Percentiles rank a stretch among this genome's conserved stretches.
Evolutionary conservation across 2,797 vertebrate genomes (phyloP).

Genomic region (Phyllotis vaccarum): DNA sequence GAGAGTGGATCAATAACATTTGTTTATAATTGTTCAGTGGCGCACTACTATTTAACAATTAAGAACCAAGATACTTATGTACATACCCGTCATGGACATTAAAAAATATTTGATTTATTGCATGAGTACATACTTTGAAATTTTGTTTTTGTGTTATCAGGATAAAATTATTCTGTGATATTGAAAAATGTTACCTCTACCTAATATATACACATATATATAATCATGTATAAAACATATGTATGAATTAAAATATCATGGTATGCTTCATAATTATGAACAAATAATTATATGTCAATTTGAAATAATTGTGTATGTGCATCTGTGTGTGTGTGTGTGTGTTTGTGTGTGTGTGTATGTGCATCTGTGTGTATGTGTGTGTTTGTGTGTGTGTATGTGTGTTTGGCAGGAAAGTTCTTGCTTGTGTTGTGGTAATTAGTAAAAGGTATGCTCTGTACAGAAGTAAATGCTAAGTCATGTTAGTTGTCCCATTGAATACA

Average conservation of each 20-base stretch:
- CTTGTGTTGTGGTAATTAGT: not conserved
- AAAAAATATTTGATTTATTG: not conserved
- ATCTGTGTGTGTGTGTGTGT: not conserved
- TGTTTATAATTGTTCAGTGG: not conserved
- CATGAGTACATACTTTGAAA: slow-evolving; percentile 12
- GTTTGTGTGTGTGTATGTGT: no score
- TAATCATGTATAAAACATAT: not conserved
- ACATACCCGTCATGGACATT: not conserved
- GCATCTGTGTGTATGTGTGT: not conserved
- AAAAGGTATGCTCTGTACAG: not conserved
- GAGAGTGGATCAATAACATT: slow-evolving; percentile 42
- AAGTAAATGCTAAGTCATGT: not conserved
- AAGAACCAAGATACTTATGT: not conserved
- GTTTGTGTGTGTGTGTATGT: not conserved
- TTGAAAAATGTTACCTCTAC: not conserved
- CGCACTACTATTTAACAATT: slow-evolving; percentile 8
- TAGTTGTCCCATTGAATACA: not conserved
- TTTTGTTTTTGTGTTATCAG: slow-evolving; percentile 30
- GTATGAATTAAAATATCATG: not conserved
- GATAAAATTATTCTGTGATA: not conserved
- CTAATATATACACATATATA: not conserved
- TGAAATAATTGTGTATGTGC: not conserved
- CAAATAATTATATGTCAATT: not conserved
- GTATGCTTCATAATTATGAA: not conserved
- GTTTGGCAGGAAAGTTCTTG: slow-evolving; percentile 3